These are phyloP conservation scores for Aethes cnicana DNA, from an alignment of 2,888 invertebrate genomes.

Conservation along the genomic window DNA sequence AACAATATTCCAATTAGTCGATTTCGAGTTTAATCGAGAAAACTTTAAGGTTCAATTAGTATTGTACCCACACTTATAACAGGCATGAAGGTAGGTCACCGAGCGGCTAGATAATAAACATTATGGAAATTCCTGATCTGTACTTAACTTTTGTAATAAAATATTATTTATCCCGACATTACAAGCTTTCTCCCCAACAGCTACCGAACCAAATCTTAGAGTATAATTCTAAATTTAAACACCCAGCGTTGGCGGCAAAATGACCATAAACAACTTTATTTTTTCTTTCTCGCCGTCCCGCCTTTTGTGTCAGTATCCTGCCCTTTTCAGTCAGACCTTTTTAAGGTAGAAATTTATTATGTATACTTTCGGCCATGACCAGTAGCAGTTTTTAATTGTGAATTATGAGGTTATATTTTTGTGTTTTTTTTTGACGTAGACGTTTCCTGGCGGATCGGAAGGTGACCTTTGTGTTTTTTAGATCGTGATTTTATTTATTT, in stretches of 20 bases:
- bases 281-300: constrained; percentile 63
- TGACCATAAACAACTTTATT: constrained; percentile 75
- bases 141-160: constrained; percentile 21
- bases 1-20: too few species aligned
- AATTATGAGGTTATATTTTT: constrained; percentile 70
- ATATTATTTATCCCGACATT: constrained; percentile 28
- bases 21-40: too few species aligned
- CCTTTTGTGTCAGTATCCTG: constrained; percentile 76
- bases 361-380: constrained; percentile 78
- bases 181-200: constrained; percentile 37
- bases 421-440: constrained; percentile 51
- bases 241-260: constrained; percentile 75
- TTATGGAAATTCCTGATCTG: constrained; percentile 19
- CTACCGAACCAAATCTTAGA: constrained; percentile 39
- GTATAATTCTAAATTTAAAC: constrained; percentile 73
- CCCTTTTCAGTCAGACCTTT: constrained; percentile 78
- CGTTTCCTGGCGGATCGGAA: constrained; percentile 71
- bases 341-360: constrained; percentile 80
- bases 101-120: constrained; percentile 16
- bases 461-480: constrained; percentile 71
- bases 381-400: constrained; percentile 81
- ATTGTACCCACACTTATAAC: too few species aligned
- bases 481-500: constrained; percentile 60
- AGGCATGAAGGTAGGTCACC: constrained; percentile 8
- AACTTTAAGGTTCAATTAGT: too few species aligned